phyloP scores from a whole-genome alignment of 2,797 vertebrate species.

The Molossus alvarezi region DNA sequence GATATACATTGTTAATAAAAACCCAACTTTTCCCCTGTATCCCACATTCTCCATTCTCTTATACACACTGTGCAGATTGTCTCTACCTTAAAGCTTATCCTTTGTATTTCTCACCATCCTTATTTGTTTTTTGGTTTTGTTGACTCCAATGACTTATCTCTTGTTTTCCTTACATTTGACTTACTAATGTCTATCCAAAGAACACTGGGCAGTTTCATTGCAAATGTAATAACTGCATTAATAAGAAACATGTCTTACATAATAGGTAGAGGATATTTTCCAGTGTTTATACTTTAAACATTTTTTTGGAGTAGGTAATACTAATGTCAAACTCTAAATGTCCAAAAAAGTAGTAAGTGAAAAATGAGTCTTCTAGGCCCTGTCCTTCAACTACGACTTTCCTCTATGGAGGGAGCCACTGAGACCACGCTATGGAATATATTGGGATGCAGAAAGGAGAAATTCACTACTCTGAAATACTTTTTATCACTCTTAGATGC shows the following conservation, averaged over 20 bases:
- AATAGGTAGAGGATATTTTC: not conserved
- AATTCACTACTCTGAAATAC: not conserved
- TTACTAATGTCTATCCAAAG: not conserved
- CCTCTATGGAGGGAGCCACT: not conserved
- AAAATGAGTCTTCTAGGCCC: not conserved
- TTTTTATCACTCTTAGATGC: not conserved
- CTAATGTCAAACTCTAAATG: not conserved
- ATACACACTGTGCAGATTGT: not conserved
- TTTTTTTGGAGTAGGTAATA: not conserved
- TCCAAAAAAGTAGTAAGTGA: not conserved
- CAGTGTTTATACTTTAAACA: not conserved
- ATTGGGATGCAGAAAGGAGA: not conserved
- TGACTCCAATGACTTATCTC: not conserved
- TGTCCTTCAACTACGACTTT: not conserved
- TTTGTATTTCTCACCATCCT: not conserved
- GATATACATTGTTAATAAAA: not conserved
- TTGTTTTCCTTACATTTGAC: constrained; percentile 12
- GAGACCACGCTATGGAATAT: not conserved
- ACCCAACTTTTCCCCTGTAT: not conserved
- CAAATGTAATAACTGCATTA: not conserved
- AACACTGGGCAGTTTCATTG: not conserved
- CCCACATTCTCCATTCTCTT: not conserved
- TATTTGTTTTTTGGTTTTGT: constrained; percentile 32
- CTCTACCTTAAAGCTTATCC: not conserved
- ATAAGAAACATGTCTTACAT: not conserved